Percentiles rank a stretch among this genome's conserved stretches.
Conservation (phyloP, 2,888 invertebrate genomes). For the Aplocera efformata region DNA sequence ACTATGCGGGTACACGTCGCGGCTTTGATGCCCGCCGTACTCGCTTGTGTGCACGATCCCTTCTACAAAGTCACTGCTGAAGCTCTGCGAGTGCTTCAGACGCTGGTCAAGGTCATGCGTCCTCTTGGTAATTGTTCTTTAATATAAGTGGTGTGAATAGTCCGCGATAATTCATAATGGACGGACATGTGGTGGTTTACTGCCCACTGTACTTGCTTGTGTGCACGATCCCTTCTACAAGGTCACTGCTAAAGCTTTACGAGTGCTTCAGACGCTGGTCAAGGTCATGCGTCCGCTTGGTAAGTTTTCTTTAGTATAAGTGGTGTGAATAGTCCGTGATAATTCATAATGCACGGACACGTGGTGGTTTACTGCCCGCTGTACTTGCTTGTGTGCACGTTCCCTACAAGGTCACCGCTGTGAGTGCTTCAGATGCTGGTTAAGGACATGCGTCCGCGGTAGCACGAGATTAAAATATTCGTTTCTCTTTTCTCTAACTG, state of each 20-base stretch:
- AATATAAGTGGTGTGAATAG: no score
- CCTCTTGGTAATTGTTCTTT: slow-evolving; percentile 83
- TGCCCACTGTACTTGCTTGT: slow-evolving; percentile 92
- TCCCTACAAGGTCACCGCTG: slow-evolving; percentile 97
- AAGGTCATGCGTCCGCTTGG: slow-evolving; percentile 94
- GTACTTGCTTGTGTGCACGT: slow-evolving; percentile 95
- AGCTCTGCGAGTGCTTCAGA: slow-evolving; percentile 94
- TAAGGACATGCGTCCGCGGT: slow-evolving; percentile 94
- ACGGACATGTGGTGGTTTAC: slow-evolving; percentile 87
- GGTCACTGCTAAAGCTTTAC: slow-evolving; percentile 97
- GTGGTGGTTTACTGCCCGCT: slow-evolving; percentile 89
- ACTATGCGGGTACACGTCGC: slow-evolving; percentile 91
- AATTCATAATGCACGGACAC: slow-evolving; percentile 71
- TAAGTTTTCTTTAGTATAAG: slow-evolving; percentile 40
- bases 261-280: slow-evolving; percentile 95
- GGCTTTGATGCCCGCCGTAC: slow-evolving; percentile 90
- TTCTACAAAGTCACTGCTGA: slow-evolving; percentile 99
- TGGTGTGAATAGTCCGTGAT: no score
- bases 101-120: slow-evolving; percentile 95
- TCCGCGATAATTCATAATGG: no score
- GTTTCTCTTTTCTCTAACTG: no score
- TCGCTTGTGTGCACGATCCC: slow-evolving; percentile 94
- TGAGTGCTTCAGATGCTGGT: slow-evolving; percentile 96
- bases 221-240: slow-evolving; percentile 99
- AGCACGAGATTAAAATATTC: no score